phyloP scores from a whole-genome alignment of 2,113 vertebrate species.

The Propithecus coquereli region DNA sequence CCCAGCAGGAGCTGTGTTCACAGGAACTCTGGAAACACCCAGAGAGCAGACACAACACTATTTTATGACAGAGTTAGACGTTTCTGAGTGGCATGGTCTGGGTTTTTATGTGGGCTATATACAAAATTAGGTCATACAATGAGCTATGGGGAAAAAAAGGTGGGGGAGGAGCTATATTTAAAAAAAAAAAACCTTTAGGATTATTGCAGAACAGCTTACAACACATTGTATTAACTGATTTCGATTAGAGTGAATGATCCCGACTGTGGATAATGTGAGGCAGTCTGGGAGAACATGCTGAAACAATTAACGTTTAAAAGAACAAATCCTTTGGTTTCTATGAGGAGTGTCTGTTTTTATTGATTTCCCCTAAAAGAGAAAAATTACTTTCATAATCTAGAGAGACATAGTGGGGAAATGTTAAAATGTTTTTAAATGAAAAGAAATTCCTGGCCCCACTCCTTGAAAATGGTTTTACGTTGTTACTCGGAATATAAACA shows the following conservation, averaged over 20 bases:
- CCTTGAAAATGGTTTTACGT: not conserved
- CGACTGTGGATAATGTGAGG: not conserved
- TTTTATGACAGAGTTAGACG: not conserved
- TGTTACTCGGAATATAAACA: constrained; percentile 1
- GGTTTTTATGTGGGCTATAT: not conserved
- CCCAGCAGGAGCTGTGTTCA: not conserved
- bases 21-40: not conserved
- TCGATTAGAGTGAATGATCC: constrained; percentile 1
- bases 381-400: constrained; percentile 55
- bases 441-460: not conserved
- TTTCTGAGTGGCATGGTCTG: not conserved
- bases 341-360: constrained; percentile 34
- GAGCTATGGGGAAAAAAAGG: not conserved
- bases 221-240: constrained; percentile 3
- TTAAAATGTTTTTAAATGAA: constrained; percentile 51
- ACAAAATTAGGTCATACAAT: not conserved
- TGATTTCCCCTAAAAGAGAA: constrained; percentile 48
- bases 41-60: not conserved
- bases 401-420: constrained; percentile 11
- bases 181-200: not conserved
- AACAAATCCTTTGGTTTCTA: constrained; percentile 43
- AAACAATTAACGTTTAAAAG: constrained; percentile 53
- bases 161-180: not conserved
- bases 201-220: not conserved
- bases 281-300: not conserved